Evolutionary conservation across 2,113 vertebrate species (phyloP), one percentile per base, ranked within the genome.

Genomic region (Ictidomys tridecemlineatus): DNA sequence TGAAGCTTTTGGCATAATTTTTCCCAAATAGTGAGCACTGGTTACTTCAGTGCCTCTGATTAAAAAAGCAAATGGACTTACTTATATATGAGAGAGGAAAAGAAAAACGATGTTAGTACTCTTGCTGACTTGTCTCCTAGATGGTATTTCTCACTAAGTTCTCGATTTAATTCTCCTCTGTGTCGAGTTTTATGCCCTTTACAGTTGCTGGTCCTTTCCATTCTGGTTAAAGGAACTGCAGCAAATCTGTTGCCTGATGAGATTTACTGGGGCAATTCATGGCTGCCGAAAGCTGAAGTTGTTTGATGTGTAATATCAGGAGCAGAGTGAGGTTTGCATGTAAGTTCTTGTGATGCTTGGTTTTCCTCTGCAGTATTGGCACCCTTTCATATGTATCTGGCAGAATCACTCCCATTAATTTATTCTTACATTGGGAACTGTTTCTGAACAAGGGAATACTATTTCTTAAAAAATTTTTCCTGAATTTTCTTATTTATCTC

Each of bases 1-100:
- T 63, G 94, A 93, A 74, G 48, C 89, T 89, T 89, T 94, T 87
- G 93, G 77, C 96, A 96, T 78, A 78, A 45, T 93, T 96, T 90
- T 73, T 70, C 58, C 89, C 76, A 53, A 95, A 56, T 30, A 92
- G 67, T 28, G 61, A 63, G 61, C 3, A 10, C 18, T 70, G 70
- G 53, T 65, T 95, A 22, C 69, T 97, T 95, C 51, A 76, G 3
- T 45, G 72, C 67, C 74, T 78, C 85, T 91, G 53, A 45, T 91
- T 87, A 20, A 85, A 91, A 96, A 91, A 88, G 56, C 76, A 42
- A 58, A 65, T 13, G 39, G 9, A 80, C 45, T 69, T 89, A 32
- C 53, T 69, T 89, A 32, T 4, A 16, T n/a, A 56, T 80, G 76
- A 30, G 51, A 85, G 51, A 65, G 39, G 24, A 58, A 84, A 37